Conservation (phyloP, 37 sponge, comb jelly and placozoan genomes). For the Geodia barretti region DNA sequence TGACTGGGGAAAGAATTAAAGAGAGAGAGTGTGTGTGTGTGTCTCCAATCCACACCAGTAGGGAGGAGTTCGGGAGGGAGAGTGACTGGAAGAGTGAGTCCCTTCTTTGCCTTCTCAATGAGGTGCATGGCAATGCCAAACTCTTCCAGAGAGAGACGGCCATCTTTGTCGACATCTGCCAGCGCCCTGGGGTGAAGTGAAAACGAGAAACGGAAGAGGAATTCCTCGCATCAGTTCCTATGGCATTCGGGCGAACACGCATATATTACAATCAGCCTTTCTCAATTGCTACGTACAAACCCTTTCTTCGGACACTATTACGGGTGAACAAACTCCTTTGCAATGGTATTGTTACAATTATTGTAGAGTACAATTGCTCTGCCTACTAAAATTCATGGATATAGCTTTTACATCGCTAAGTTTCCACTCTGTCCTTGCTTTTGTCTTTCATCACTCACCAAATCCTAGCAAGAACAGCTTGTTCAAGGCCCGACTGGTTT, state of each 20-base stretch:
- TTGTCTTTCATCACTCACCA: no score
- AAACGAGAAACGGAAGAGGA: neutral
- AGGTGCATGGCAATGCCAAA: constrained; percentile 81
- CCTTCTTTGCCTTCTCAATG: constrained; percentile 51
- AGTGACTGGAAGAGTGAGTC: constrained; percentile 47
- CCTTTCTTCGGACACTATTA: neutral
- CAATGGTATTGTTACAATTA: neutral
- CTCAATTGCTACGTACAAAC: neutral
- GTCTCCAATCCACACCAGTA: no score
- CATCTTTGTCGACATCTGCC: constrained; percentile 81
- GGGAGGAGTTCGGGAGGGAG: constrained; percentile 60
- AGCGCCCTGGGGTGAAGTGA: constrained; percentile 57
- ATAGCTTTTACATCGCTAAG: no score
- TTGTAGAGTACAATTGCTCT: no score
- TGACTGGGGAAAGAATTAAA: no score
- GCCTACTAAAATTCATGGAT: no score
- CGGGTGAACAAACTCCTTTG: neutral
- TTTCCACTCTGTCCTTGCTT: no score
- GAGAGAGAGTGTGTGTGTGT: no score
- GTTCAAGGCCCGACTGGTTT: constrained; percentile 50
- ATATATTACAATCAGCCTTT: neutral
- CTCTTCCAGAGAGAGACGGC: constrained; percentile 60
- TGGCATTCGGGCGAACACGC: no score
- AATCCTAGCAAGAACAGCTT: neutral
- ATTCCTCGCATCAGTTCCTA: no score